Conservation (phyloP, 2,888 invertebrate species). For the Caenorhabditis afra region DNA sequence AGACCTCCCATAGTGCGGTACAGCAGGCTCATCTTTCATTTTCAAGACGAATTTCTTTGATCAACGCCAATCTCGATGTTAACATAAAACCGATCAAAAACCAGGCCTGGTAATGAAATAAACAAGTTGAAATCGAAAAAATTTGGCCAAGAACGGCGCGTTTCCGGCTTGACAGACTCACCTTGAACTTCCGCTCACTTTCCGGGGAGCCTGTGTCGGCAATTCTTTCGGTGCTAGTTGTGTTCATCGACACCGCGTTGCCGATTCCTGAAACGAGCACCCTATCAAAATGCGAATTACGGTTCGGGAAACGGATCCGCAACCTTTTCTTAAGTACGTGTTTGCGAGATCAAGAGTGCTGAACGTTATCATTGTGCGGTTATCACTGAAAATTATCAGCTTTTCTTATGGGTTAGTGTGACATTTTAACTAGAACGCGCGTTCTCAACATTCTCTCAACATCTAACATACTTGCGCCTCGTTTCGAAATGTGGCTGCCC, state of each 20-base stretch:
- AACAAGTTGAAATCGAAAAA: too few relatives aligned
- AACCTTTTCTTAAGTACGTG: constrained; percentile 43
- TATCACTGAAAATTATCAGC: constrained; percentile 24
- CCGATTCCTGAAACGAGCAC: constrained; percentile 16
- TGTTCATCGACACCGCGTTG: constrained; percentile 27
- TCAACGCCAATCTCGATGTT: too few relatives aligned
- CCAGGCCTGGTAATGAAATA: too few relatives aligned
- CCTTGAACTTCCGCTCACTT: constrained; percentile 38
- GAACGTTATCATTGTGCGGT: constrained; percentile 39
- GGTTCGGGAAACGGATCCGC: background rate
- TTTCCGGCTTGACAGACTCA: background rate
- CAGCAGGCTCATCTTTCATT: background rate
- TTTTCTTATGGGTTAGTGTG: constrained; percentile 11
- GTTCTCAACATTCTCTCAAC: background rate
- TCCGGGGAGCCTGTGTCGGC: constrained; percentile 44
- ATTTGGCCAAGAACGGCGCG: too few relatives aligned
- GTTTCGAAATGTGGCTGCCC: constrained; percentile 32
- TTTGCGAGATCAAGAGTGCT: constrained; percentile 41
- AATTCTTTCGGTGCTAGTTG: background rate
- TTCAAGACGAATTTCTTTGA: too few relatives aligned
- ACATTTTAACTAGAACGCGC: background rate
- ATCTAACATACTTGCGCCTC: constrained; percentile 25
- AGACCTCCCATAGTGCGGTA: constrained; percentile 2
- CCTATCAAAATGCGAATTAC: background rate
- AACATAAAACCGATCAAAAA: too few relatives aligned